These are phyloP conservation scores for Monochamus saltuarius DNA, from an alignment of 1,140 invertebrate genomes.

Conservation along the genomic window DNA sequence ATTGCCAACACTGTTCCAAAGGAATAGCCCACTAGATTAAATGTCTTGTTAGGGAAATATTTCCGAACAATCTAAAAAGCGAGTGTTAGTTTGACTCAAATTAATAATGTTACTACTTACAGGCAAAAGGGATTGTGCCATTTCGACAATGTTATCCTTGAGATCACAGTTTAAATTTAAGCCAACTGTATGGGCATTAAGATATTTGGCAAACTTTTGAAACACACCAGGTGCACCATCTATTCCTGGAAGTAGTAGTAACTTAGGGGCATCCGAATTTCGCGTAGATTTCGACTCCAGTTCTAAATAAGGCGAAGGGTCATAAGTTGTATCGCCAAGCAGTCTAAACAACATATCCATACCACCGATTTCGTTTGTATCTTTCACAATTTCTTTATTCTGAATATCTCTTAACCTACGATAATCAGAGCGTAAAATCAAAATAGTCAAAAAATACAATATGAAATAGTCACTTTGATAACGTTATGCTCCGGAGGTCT, in stretches of 20 bases:
- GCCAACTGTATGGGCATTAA: slow-evolving; percentile 65
- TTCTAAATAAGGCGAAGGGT: not conserved
- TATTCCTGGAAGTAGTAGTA: slow-evolving; percentile 78
- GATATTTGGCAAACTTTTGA: slow-evolving; percentile 58
- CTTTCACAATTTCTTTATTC: not conserved
- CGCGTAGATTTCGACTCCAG: not conserved
- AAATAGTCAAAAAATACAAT: not conserved
- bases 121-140: slow-evolving; percentile 50
- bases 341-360: not conserved
- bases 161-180: slow-evolving; percentile 58
- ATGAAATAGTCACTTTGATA: slow-evolving; percentile 27
- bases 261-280: not conserved
- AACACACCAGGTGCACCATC: slow-evolving; percentile 69
- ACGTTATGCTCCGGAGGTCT: slow-evolving; percentile 60
- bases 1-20: too few species aligned
- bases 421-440: not conserved
- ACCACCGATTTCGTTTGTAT: not conserved
- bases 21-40: too few species aligned
- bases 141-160: slow-evolving; percentile 46
- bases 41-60: too few species aligned
- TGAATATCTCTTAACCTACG: slow-evolving; percentile 2
- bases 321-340: not conserved
- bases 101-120: slow-evolving; percentile 38
- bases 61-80: too few species aligned
- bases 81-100: too few species aligned